A percentile compares a stretch with the other conserved stretches of the same genome.
Conservation (phyloP, 2,113 vertebrate species). For the Anarhynchus alexandrinus region DNA sequence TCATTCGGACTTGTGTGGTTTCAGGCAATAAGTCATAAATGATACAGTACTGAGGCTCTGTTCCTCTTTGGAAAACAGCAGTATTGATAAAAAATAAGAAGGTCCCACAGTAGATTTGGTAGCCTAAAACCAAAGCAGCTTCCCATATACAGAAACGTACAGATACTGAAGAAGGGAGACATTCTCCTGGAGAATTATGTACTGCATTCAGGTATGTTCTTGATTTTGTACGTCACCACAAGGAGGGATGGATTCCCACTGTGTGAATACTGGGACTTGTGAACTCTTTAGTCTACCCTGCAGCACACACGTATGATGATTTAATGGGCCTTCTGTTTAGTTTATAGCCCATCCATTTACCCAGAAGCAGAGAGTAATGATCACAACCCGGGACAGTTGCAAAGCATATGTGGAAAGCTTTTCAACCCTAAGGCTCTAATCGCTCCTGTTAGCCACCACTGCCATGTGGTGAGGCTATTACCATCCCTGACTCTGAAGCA, state of each 20-base stretch:
- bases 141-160: not conserved
- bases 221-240: not conserved
- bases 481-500: not conserved
- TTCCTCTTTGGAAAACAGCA: not conserved
- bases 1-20: not conserved
- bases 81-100: not conserved
- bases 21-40: not conserved
- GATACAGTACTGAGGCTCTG: not conserved
- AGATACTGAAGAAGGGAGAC: not conserved
- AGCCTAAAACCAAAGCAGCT: not conserved
- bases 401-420: slow-evolving; percentile 26
- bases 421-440: slow-evolving; percentile 12
- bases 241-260: not conserved
- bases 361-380: not conserved
- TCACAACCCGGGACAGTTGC: not conserved
- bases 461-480: not conserved
- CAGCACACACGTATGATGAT: not conserved
- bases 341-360: not conserved
- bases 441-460: not conserved
- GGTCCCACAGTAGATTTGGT: not conserved
- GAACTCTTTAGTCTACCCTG: not conserved
- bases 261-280: not conserved
- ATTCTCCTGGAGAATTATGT: not conserved
- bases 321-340: slow-evolving; percentile 15
- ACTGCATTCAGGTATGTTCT: not conserved